Conservation (phyloP, 2,888 invertebrate species). For the Mythimna vitellina region DNA sequence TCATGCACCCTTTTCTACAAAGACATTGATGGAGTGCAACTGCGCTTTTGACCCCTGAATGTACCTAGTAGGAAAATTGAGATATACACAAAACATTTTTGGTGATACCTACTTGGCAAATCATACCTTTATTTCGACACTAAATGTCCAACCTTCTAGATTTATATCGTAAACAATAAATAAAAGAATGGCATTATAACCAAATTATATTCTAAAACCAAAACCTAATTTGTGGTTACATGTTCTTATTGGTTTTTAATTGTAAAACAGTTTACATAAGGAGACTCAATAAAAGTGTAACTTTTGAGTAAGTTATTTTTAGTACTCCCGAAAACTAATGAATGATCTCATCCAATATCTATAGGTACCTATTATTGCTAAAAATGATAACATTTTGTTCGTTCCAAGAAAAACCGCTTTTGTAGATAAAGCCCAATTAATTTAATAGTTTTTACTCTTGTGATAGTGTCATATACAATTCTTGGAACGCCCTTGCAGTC, state of each 20-base stretch:
- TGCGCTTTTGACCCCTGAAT: too few relatives aligned
- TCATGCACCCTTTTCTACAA: too few relatives aligned
- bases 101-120: too few relatives aligned
- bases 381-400: not conserved
- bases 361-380: not conserved
- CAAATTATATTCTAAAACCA: too few relatives aligned
- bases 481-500: not conserved
- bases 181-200: too few relatives aligned
- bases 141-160: too few relatives aligned
- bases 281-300: slow-evolving; percentile 4
- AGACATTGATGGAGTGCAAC: too few relatives aligned
- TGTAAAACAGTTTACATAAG: not conserved
- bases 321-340: not conserved
- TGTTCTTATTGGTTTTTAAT: slow-evolving; percentile 8
- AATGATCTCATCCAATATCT: not conserved
- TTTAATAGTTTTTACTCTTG: not conserved
- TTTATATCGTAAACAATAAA: not conserved
- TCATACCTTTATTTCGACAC: too few relatives aligned
- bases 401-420: not conserved
- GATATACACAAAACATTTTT: too few relatives aligned
- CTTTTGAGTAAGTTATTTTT: not conserved
- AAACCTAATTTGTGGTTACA: not conserved
- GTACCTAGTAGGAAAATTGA: too few relatives aligned
- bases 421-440: not conserved
- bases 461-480: too few relatives aligned